Conservation (phyloP, 1,140 invertebrate species). For the Trichonephila clavipes region DNA sequence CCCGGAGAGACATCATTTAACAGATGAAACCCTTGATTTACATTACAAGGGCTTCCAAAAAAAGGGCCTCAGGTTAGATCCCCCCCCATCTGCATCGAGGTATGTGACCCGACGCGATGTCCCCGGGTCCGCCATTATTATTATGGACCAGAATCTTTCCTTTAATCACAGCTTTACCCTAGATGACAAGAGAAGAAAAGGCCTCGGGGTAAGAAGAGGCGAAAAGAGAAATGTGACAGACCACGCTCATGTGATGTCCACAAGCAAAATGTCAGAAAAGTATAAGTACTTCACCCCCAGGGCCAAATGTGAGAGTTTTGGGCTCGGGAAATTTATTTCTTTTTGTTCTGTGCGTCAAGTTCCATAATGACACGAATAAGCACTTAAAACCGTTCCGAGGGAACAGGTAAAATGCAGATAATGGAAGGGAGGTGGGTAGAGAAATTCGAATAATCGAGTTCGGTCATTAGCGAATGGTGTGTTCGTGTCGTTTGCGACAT, state of each 20-base stretch:
- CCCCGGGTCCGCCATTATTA: constrained; percentile 12
- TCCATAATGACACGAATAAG: constrained; percentile 18
- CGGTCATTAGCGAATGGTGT: constrained; percentile 22
- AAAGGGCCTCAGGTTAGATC: constrained; percentile 8
- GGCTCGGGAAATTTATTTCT: constrained; percentile 4
- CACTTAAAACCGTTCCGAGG: not conserved
- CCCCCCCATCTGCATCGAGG: not conserved
- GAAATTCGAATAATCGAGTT: constrained; percentile 4
- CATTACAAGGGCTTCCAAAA: constrained; percentile 39
- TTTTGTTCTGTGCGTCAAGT: not conserved
- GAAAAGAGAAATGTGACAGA: constrained; percentile 19
- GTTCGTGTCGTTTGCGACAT: not conserved
- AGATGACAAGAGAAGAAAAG: constrained; percentile 18
- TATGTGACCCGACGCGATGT: constrained; percentile 46
- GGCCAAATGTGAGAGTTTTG: not conserved
- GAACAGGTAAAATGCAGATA: constrained; percentile 31
- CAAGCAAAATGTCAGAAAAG: constrained; percentile 22
- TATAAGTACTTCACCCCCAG: not conserved
- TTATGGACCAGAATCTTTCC: constrained; percentile 20
- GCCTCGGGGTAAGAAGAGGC: not conserved
- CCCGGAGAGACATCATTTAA: constrained; percentile 39
- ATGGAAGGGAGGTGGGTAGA: not conserved
- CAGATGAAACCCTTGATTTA: constrained; percentile 54
- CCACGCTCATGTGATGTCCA: constrained; percentile 13
- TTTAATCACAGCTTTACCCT: constrained; percentile 48